Base-by-base conservation (phyloP, 1,140 invertebrate genomes). In the Caerostris darwini region DNA sequence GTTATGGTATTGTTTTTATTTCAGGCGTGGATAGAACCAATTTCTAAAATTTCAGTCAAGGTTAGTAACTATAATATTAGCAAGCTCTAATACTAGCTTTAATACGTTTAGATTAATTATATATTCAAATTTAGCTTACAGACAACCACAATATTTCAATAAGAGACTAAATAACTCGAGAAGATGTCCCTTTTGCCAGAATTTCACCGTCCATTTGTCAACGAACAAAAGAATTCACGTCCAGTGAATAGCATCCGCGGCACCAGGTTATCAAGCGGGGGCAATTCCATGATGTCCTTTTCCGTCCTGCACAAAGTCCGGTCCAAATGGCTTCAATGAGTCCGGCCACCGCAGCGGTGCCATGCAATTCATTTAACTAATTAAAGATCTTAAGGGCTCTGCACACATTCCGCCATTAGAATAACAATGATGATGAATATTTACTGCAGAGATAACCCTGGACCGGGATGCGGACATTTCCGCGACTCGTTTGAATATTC, bases 371-470 rank as follows among this genome's bases (percentile, higher is more conserved):
- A 93, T 93, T 93, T 82, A 87, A 87, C 82, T 93, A 93, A 93
- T 93, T 93, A 93, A 93, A 93, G 82, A 87, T 71, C 92, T 87
- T 71, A 86, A 93, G 83, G 87, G 92, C 92, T 87, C n/a, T 19
- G 19, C 90, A 92, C 90, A 92, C 90, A 92, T 67, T 93, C 82
- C 34, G 83, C 61, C 64, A 93, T 93, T 93, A 93, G 92, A 93
- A 93, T 93, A 93, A 93, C 92, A 93, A 93, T 87, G 92, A 93
- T 87, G 92, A 93, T 93, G 82, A 93, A 93, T 93, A 93, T 93
- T 87, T 93, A 87, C 92, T 57, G 61, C 92, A 71, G 92, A 67
- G 82, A 93, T 87, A 93, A 93, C 83, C 34, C 34, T 67, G 77
- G 90, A 34, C 34, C 34, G 34, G 34, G 34, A 34, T 34, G 34